phyloP scores from a whole-genome alignment of 2,888 invertebrate species.

The Leptinotarsa juncta region DNA sequence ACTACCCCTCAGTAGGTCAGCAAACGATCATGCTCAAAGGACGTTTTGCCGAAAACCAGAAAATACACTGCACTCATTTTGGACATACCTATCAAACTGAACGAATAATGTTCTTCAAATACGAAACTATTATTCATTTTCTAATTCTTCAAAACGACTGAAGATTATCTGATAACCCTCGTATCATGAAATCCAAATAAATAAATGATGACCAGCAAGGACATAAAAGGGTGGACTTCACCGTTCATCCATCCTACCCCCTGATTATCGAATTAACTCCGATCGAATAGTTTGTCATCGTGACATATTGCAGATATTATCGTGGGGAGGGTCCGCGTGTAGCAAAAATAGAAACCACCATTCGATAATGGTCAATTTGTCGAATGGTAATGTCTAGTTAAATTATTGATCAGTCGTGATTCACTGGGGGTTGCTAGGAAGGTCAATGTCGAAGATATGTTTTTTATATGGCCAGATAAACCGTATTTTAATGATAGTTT shows the following conservation, averaged over 20 bases:
- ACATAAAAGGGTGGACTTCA: conserved; percentile 19
- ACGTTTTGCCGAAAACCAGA: no score
- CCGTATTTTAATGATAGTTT: no score
- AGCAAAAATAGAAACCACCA: conserved; percentile 10
- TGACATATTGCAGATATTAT: conserved; percentile 43
- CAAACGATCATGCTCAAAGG: no score
- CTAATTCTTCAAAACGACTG: neutral
- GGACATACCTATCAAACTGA: no score
- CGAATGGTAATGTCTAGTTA: conserved; percentile 9
- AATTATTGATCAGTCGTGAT: conserved; percentile 2
- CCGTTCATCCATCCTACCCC: conserved; percentile 11
- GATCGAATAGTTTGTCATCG: conserved; percentile 45
- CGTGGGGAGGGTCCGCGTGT: conserved; percentile 28
- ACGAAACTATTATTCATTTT: no score
- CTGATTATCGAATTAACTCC: conserved; percentile 43
- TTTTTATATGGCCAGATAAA: no score
- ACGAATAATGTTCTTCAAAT: no score
- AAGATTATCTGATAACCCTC: neutral
- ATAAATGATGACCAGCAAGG: conserved; percentile 19
- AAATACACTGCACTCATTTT: no score
- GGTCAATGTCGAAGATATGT: no score
- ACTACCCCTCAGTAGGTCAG: no score
- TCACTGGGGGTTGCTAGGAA: no score
- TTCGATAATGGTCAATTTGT: conserved; percentile 19
- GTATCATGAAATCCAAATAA: conserved; percentile 15